Evolutionary conservation across 2,113 vertebrate genomes (phyloP), one percentile per base, ranked within the genome.

Genomic region (Propithecus coquereli): DNA sequence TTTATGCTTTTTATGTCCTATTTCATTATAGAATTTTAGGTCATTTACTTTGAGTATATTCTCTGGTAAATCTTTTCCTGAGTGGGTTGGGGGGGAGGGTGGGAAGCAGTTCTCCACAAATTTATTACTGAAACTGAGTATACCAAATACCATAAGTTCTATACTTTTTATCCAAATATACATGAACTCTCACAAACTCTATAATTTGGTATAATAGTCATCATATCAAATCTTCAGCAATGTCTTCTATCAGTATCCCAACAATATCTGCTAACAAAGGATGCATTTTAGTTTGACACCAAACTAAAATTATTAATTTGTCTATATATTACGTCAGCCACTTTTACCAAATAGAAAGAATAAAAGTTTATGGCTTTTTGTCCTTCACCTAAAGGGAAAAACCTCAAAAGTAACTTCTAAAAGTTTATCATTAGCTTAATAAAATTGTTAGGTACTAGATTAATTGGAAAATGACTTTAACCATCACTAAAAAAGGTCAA

Each of bases 301-400:
- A 92, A 92, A 86, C 27, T 88, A 54, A 70, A 90, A 57, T 27
- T 65, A 71, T 9, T 90, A 22, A 54, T 90, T 40, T 82, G 16
- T 73, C 85, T 74, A 20, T 20, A 50, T 23, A 59, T 95, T 86
- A 84, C 86, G 81, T 94, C 23, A 83, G 52, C 32, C 47, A 91
- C 14, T 87, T 73, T 73, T 80, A 90, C 63, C 47, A 95, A 92
- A 77, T 32, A 86, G 45, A 12, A 82, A 65, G 22, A 89, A 95
- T 23, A 83, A 66, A 86, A 9, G 20, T 73, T 90, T 83, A 57
- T 61, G 85, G 37, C 16, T 76, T 74, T 95, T 88, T 73, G 34
- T 70, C 25, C 16, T 93, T 94, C 30, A 91, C 7, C 85, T 92
- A 73, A 63, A 61, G 37, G 47, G 71, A 92, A 45, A 94, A 97